Evolutionary conservation across 2,888 invertebrate species (phyloP).

Genomic region (Drosophila hawaiiensis): DNA sequence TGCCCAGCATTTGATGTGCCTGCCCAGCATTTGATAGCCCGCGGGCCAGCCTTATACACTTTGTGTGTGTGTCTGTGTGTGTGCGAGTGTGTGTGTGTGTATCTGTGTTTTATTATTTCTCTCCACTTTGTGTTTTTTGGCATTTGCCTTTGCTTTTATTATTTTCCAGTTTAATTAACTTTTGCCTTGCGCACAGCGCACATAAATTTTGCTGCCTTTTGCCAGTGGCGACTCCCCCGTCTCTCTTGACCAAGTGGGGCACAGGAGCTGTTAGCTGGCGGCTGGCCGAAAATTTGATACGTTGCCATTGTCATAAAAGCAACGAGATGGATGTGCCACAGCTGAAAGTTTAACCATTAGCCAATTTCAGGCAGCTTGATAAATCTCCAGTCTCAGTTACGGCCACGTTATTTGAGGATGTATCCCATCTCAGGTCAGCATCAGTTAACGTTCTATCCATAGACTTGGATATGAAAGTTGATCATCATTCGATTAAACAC

Average conservation of each 20-base stretch:
- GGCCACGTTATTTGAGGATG: neutral
- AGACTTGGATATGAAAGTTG: slow-evolving; percentile 9
- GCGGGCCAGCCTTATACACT: slow-evolving; percentile 57
- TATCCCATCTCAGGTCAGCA: slow-evolving; percentile 20
- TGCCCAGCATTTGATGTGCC: slow-evolving; percentile 22
- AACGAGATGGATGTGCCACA: slow-evolving; percentile 47
- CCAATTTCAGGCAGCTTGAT: slow-evolving; percentile 18
- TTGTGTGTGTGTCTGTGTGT: slow-evolving; percentile 41
- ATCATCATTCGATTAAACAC: slow-evolving; percentile 1
- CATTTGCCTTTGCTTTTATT: slow-evolving; percentile 68
- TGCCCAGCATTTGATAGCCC: slow-evolving; percentile 33
- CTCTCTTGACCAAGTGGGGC: neutral
- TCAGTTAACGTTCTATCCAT: neutral
- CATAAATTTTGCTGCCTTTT: slow-evolving; percentile 69
- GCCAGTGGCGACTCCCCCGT: slow-evolving; percentile 27
- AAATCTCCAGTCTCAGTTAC: slow-evolving; percentile 25
- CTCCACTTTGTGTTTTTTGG: slow-evolving; percentile 35
- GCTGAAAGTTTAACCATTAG: slow-evolving; percentile 38
- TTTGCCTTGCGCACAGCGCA: slow-evolving; percentile 65
- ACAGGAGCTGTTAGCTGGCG: slow-evolving; percentile 33
- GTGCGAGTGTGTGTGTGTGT: slow-evolving; percentile 37
- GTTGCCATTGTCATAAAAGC: slow-evolving; percentile 52
- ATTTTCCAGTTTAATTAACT: slow-evolving; percentile 79
- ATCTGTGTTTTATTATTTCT: slow-evolving; percentile 71
- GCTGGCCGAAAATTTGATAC: slow-evolving; percentile 69